Evolutionary conservation across 2,888 invertebrate genomes (phyloP).

Genomic region (Aporophyla lueneburgensis): DNA sequence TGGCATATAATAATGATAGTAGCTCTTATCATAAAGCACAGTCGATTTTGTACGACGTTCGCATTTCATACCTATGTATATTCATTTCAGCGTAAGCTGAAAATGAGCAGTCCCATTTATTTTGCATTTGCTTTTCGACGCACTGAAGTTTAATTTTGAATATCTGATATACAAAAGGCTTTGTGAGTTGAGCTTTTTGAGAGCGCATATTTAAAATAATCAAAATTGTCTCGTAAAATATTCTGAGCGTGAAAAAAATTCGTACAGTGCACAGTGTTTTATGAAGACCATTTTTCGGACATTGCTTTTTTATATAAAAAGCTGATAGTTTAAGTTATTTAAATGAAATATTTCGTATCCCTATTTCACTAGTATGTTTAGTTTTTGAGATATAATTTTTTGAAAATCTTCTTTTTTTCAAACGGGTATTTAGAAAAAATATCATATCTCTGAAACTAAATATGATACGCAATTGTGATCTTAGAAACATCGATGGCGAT

Average conservation of each 20-base stretch:
- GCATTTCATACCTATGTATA: slow-evolving; percentile 20
- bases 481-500: no score
- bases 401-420: no score
- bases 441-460: no score
- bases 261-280: no score
- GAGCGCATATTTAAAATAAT: slow-evolving; percentile 3
- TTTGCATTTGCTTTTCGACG: slow-evolving; percentile 10
- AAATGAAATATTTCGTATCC: no score
- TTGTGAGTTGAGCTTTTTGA: slow-evolving; percentile 30
- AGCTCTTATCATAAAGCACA: neutral
- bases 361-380: no score
- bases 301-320: no score
- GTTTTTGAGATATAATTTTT: no score
- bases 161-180: slow-evolving; percentile 30
- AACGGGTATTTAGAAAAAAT: no score
- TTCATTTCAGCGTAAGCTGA: slow-evolving; percentile 21
- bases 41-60: neutral
- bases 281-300: no score
- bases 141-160: slow-evolving; percentile 38
- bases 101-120: slow-evolving; percentile 24
- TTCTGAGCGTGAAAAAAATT: slow-evolving; percentile 1
- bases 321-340: no score
- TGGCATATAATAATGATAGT: neutral
- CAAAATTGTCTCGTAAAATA: slow-evolving; percentile 16
- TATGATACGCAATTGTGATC: no score